Evolutionary conservation across 2,113 vertebrate genomes (phyloP), one percentile per base, ranked within the genome.

Genomic region (Empidonax traillii): DNA sequence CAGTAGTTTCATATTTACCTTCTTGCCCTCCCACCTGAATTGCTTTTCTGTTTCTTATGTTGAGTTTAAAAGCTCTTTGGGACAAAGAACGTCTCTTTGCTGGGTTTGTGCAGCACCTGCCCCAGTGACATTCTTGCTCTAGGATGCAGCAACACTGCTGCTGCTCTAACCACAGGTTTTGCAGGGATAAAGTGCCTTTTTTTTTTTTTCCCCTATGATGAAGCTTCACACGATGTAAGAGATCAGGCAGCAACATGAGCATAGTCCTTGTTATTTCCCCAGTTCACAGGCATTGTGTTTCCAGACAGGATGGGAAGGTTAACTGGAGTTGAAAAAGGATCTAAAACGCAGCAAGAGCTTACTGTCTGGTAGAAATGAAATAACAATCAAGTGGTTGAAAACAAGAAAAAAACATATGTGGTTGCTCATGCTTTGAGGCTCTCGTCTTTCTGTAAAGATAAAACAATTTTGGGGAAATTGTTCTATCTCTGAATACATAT

Each of bases 281-380:
- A 27, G 86, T 92, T 95, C 83, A 44, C 55, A 87, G 69, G 65
- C 76, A 89, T 56, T 92, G 51, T 81, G n/a, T 94, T 96, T 92
- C 65, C 84, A 91, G 95, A 90, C 65, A 84, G 73, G 88, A 95
- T 86, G 87, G 90, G 65, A 90, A 93, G 76, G 92, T 92, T 96
- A 93, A 90, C 75, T 90, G 14, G 84, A 94, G 59, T 27, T 95
- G 90, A 94, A 86, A 94, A 93, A 75, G 44, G 47, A 86, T 94
- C 66, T 92, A 81, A 93, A 95, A 67, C 53, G 65, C 68, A 86
- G 39, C 56, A 49, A 90, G 85, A 90, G 52, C 93, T 90, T 96
- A 44, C 76, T 88, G 55, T 59, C 35, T 93, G 65, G n/a, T 72
- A 85, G 76, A 80, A 88, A 90, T 72, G 41, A 95, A 95, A 85